These are phyloP conservation scores for Palythoa heliodiscus DNA, from an alignment of 92 coral and sea anemone genomes.

Conservation along the genomic window DNA sequence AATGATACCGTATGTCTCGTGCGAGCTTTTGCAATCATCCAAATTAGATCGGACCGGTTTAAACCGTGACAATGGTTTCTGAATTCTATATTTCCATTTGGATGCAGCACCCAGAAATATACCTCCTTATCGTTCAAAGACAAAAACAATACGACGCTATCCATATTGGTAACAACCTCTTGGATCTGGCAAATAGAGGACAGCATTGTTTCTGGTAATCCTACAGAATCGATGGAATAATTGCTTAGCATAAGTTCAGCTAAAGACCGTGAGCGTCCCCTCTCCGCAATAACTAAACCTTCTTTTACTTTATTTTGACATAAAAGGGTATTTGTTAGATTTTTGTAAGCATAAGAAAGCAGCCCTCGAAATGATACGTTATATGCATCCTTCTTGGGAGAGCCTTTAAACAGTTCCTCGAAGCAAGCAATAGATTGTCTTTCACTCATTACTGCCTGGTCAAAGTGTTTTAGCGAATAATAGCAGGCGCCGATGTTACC, in stretches of 20 bases:
- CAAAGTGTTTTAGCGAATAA: background rate
- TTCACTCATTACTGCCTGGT: background rate
- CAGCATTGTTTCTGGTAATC: background rate
- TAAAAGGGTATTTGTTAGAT: background rate
- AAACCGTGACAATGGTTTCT: background rate
- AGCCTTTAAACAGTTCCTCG: background rate
- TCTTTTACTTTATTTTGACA: background rate
- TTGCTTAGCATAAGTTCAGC: background rate
- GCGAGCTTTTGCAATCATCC: conserved; percentile 1
- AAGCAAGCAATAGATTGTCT: background rate
- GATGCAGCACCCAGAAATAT: background rate
- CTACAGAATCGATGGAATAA: background rate
- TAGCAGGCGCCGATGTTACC: background rate
- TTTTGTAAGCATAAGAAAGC: background rate
- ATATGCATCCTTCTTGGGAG: background rate
- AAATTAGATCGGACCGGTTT: background rate
- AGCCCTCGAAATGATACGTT: background rate
- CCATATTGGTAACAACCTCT: background rate
- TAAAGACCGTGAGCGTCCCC: conserved; percentile 3
- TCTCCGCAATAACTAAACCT: background rate
- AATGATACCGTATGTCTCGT: background rate
- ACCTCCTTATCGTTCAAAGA: background rate
- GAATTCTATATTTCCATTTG: background rate
- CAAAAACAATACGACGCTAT: background rate
- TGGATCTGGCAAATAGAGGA: background rate